Evolutionary conservation across 2,113 vertebrate genomes (phyloP), one percentile per base, ranked within the genome.

Genomic region (Oncorhynchus kisutch): DNA sequence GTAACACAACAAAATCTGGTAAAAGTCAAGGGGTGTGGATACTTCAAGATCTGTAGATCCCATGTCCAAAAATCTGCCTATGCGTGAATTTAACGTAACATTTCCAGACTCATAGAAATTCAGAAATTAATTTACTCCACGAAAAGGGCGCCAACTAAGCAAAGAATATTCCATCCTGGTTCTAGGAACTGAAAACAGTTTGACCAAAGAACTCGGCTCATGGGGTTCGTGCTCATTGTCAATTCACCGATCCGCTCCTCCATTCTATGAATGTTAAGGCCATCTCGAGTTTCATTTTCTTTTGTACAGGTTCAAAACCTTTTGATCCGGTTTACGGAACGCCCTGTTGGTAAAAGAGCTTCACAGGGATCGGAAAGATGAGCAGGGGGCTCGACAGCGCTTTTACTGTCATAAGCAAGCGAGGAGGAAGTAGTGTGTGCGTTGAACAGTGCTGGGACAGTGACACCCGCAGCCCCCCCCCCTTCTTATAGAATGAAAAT

Each of bases 311-410:
- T 94, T 92, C 84, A 88, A 89, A 87, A 88, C 92, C 96, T 96
- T 98, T 97, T 96, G 95, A 97, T 96, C 94, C 94, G n/a, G 90
- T 91, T 91, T 86, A 92, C 93, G 96, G 94, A 96, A 97, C 94
- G 92, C 95, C 96, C 95, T 94, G 93, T 87, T 66, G 91, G 90
- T 92, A 90, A 93, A 94, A 94, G 88, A 94, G 90, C 95, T 94
- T 96, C 95, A 94, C 91, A 86, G 93, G 93, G 94, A 95, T 93
- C 90, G 91, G 96, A 96, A 97, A 96, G 92, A 93, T 87, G 93
- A 94, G 89, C 84, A 80, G 85, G 82, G 85, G 80, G 75, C 82
- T 49, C 67, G 72, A 81, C 82, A 78, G 83, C 77, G 45, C 7
- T 72, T 72, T 71, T 77, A 72, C 80, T 82, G 80, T 87, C 87